Base-by-base conservation (phyloP, 2,888 invertebrate genomes). In the Amphipoea oculea region DNA sequence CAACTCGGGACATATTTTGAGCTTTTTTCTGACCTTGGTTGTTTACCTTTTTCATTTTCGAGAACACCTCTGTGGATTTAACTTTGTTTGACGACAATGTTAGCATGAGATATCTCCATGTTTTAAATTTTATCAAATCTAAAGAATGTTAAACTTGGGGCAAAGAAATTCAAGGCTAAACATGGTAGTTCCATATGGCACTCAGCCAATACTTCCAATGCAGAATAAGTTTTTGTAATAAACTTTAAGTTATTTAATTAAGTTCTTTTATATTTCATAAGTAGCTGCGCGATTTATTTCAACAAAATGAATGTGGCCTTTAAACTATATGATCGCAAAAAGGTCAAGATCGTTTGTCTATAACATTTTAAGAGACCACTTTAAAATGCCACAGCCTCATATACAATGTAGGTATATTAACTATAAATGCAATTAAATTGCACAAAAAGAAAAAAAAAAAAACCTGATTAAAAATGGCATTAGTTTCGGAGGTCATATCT, bases 271-370 rank as follows among this genome's bases (percentile, higher is more conserved):
- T 75, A 42, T 81, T 79, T 81, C 73, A 75, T 78, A 81, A 77
- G 77, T 84, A 85, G 77, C 82, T 77, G 83, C 65, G 81, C 62
- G 78, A 84, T 88, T 89, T 88, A 89, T 89, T 88, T 83, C 79
- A 74, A 87, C 71, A 83, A 88, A 90, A 83, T 82, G 60, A 84
- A 79, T 79, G 63, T 88, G 82, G 88, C 90, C 91, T 92, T 90
- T 90, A 86, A 83, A 89, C 85, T 86, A 5, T 86, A 77, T 73
- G 86, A 83, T 79, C 76, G 78, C 81, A 70, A 70, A 92, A 92
- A 92, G 92, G 90, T 92, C 92, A 92, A 92, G 92, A 90, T 70
- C 91, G 79, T 86, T 82, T 82, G 81, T 86, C 84, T 87, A 85
- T 85, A 82, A 83, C 79, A 87, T 86, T 88, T 86, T 86, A 81